Conservation (phyloP, 2,113 vertebrate species). For the Stigmatopora nigra region DNA sequence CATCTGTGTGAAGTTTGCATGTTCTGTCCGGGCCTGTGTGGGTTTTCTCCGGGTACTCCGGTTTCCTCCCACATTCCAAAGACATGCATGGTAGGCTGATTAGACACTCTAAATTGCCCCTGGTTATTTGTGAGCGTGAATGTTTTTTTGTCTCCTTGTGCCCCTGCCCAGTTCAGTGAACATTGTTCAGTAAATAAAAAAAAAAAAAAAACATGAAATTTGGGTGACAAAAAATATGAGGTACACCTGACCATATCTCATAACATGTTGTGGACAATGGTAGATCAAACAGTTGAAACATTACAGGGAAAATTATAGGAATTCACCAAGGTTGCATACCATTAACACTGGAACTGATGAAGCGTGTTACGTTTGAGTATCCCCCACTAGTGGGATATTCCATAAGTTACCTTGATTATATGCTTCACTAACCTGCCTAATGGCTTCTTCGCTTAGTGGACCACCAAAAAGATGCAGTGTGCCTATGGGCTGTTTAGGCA, state of each 20-base stretch:
- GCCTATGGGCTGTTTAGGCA: conserved; percentile 1
- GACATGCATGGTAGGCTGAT: too few species aligned
- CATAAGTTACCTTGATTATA: conserved; percentile 50
- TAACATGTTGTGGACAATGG: conserved; percentile 2
- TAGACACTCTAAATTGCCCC: too few species aligned
- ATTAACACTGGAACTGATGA: conserved; percentile 53
- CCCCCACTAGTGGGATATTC: conserved; percentile 49
- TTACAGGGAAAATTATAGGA: conserved; percentile 19
- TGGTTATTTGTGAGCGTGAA: too few species aligned
- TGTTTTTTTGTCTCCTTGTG: too few species aligned
- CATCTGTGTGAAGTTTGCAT: too few species aligned
- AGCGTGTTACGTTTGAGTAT: conserved; percentile 43
- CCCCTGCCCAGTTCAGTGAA: neutral
- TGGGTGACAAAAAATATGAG: neutral
- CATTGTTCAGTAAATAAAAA: neutral
- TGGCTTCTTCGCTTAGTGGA: conserved; percentile 34
- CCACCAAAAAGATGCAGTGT: conserved; percentile 25
- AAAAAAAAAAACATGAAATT: neutral
- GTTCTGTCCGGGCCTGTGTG: too few species aligned
- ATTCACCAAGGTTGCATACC: conserved; percentile 36
- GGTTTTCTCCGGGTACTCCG: too few species aligned
- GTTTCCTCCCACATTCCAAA: too few species aligned
- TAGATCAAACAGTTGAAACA: conserved; percentile 26
- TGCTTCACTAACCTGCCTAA: conserved; percentile 57
- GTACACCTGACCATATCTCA: neutral